A percentile compares a stretch with the other conserved stretches of the same genome.
Conservation (phyloP, 2,888 invertebrate genomes). For the Ophraella communa region DNA sequence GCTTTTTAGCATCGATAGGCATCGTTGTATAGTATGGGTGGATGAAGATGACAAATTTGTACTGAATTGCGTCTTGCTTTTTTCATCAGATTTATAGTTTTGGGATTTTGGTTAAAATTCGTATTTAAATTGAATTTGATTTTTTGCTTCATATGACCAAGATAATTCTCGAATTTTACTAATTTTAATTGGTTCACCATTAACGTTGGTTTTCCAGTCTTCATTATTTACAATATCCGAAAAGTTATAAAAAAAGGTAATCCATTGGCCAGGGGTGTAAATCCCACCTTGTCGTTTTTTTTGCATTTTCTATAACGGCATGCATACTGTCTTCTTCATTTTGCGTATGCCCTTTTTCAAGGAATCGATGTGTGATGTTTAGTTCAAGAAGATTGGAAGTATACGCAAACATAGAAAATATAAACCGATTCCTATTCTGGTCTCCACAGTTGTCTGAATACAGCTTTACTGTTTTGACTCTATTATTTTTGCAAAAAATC, state of each 20-base stretch:
- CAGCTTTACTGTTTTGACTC: too few relatives aligned
- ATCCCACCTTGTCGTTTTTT: conserved; percentile 16
- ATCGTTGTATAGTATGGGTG: too few relatives aligned
- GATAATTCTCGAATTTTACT: neutral
- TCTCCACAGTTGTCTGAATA: too few relatives aligned
- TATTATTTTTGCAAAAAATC: too few relatives aligned
- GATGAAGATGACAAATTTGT: too few relatives aligned
- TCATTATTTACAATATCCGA: neutral
- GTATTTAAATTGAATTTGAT: neutral
- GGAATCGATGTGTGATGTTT: neutral
- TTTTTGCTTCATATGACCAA: neutral
- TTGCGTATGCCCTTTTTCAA: neutral
- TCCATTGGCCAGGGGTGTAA: conserved; percentile 29
- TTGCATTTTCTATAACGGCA: conserved; percentile 2
- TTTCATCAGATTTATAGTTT: too few relatives aligned
- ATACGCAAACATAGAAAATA: too few relatives aligned
- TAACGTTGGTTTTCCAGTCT: neutral
- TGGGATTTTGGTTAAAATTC: neutral
- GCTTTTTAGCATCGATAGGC: too few relatives aligned
- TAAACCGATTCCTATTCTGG: too few relatives aligned
- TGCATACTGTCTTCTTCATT: neutral
- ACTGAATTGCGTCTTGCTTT: too few relatives aligned
- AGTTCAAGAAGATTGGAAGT: too few relatives aligned
- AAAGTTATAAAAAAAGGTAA: neutral
- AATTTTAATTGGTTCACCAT: neutral